These are phyloP conservation scores for Macaca fascicularis DNA, from an alignment of 2,113 vertebrate species.

Conservation along the genomic window DNA sequence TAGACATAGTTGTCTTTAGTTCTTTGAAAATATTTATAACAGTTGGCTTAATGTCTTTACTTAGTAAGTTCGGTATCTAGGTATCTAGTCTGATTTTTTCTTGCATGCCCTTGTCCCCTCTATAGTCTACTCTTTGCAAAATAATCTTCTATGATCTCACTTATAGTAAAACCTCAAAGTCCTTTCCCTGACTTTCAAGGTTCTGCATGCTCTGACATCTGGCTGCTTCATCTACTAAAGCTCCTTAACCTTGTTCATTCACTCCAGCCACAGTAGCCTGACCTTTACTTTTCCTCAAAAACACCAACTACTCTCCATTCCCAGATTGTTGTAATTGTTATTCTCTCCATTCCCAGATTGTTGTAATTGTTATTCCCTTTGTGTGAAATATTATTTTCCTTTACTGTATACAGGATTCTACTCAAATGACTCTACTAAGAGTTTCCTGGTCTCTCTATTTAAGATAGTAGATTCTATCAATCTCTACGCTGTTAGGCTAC, in stretches of 20 bases:
- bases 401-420: background rate
- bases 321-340: background rate
- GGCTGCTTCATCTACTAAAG: background rate
- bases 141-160: background rate
- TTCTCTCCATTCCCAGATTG: background rate
- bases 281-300: background rate
- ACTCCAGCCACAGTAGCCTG: background rate
- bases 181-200: background rate
- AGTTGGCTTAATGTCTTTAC: background rate
- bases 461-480: background rate
- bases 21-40: background rate
- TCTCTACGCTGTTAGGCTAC: background rate
- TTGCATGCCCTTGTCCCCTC: too few species aligned
- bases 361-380: background rate
- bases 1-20: background rate
- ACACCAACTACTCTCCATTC: background rate
- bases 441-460: background rate
- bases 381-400: background rate
- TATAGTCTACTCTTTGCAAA: background rate
- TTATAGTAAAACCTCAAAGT: background rate
- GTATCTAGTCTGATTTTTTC: background rate
- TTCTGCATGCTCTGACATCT: background rate
- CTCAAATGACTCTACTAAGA: background rate
- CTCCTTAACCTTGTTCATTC: background rate
- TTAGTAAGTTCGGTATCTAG: background rate